Conservation (phyloP, 2,797 vertebrate species). For the Microtus agrestis region DNA sequence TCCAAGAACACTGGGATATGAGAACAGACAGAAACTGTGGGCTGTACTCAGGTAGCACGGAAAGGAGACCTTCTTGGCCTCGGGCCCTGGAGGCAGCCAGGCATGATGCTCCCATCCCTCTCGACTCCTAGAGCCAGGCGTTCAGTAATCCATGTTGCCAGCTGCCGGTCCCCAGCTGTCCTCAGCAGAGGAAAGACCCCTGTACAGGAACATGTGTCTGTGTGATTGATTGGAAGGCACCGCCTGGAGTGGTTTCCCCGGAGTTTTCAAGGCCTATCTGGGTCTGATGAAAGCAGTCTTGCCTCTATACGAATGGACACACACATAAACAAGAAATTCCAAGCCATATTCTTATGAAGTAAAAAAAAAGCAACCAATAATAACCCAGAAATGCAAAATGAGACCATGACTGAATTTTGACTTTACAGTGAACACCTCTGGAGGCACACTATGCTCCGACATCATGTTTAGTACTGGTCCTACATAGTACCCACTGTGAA, state of each 20-base stretch:
- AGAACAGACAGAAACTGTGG: no score
- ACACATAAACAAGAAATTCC: neutral
- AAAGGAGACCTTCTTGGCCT: neutral
- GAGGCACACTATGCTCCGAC: neutral
- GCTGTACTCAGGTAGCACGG: neutral
- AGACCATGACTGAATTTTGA: neutral
- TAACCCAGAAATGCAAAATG: neutral
- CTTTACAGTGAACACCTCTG: neutral
- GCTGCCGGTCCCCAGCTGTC: neutral
- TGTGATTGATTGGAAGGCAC: neutral
- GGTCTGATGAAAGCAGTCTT: neutral
- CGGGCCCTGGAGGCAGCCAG: neutral
- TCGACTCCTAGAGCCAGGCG: neutral
- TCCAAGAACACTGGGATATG: accelerated
- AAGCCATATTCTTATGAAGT: neutral
- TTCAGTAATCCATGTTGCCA: neutral
- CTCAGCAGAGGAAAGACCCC: neutral
- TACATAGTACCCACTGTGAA: neutral
- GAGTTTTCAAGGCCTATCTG: neutral
- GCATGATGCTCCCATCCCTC: accelerated
- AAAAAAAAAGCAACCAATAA: constrained; percentile 1
- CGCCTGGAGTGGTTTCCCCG: neutral
- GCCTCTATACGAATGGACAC: neutral
- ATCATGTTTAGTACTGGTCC: neutral
- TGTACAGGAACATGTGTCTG: neutral